Percentiles rank a stretch among this genome's conserved stretches.
Conservation (phyloP, 2,113 vertebrate species). For the Sarotherodon lohbergeri region DNA sequence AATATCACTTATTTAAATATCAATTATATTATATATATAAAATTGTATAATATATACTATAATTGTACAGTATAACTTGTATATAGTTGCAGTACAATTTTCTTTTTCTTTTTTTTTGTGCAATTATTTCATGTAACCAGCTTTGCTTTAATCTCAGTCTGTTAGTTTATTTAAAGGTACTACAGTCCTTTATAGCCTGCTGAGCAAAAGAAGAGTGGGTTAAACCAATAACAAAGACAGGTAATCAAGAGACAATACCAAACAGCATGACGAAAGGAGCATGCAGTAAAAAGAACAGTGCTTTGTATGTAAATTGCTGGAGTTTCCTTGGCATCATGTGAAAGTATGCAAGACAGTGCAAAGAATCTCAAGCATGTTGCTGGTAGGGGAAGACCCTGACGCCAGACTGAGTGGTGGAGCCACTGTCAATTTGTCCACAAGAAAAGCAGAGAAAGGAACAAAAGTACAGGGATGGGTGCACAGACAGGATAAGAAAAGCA, state of each 20-base stretch:
- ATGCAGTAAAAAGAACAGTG: constrained; percentile 30
- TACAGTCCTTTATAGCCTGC: neutral
- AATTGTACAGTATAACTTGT: neutral
- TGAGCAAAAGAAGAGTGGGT: constrained; percentile 7
- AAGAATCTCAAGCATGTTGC: constrained; percentile 59
- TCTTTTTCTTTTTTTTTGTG: neutral
- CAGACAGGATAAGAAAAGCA: constrained; percentile 1
- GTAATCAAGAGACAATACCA: constrained; percentile 18
- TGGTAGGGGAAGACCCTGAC: constrained; percentile 37
- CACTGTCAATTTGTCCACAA: constrained; percentile 46
- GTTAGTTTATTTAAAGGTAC: neutral
- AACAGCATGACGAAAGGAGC: constrained; percentile 27
- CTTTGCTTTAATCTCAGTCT: neutral
- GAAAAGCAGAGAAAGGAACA: neutral
- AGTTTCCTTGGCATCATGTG: constrained; percentile 53
- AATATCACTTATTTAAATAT: neutral
- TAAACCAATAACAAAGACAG: constrained; percentile 44
- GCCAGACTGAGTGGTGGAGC: constrained; percentile 49
- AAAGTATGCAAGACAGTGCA: constrained; percentile 50
- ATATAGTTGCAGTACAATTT: neutral
- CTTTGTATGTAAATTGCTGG: constrained; percentile 49
- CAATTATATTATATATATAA: neutral
- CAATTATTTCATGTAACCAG: neutral
- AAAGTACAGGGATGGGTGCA: neutral
- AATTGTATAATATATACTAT: neutral